Evolutionary conservation across 2,888 invertebrate species (phyloP), one percentile per base, ranked within the genome.

Genomic region (Torymus auratus): DNA sequence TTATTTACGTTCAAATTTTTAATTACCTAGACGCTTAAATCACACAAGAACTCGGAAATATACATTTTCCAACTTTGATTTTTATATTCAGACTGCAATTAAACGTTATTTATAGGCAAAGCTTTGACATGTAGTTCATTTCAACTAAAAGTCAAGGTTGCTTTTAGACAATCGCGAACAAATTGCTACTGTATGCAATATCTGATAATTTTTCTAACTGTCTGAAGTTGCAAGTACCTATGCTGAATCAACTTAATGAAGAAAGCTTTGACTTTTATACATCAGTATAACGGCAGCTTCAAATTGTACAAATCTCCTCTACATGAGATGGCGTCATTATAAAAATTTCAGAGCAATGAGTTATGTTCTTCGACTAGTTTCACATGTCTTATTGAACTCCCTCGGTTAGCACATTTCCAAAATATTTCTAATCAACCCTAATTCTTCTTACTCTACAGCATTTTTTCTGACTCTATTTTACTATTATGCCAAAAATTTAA

Each of bases 281-380:
- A 60, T 78, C 13, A 69, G 58, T 64, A 72, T 72, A 17, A 81
- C 52, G 67, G 52, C 56, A 82, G 50, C 72, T 77, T 69, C 28
- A 71, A 77, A 68, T 67, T 62, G 76, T 78, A 75, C 20, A 76
- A 82, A 79, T 71, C 62, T 68, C 50, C 75, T 58, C 50, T 64
- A 69, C 52, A 72, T 55, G 62, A 62, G 23, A 74, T 17, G 62
- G 58, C 5, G 23, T 68, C 69, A 41, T 15, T 78, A 72, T 72
- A 78, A 75, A 77, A 76, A 80, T 72, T 75, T 70, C 41, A 50
- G 78, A 78, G 78, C 52, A 64, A 75, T 75, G 68, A 78, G 67
- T 81, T 67, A 73, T 71, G 71, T 82, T 81, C 81, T 81, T 80
- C 78, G 81, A 83, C 82, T 82, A 83, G 83, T 78, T 80, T 68